Conservation (phyloP, 2,797 vertebrate genomes). For the Argyrosomus regius region DNA sequence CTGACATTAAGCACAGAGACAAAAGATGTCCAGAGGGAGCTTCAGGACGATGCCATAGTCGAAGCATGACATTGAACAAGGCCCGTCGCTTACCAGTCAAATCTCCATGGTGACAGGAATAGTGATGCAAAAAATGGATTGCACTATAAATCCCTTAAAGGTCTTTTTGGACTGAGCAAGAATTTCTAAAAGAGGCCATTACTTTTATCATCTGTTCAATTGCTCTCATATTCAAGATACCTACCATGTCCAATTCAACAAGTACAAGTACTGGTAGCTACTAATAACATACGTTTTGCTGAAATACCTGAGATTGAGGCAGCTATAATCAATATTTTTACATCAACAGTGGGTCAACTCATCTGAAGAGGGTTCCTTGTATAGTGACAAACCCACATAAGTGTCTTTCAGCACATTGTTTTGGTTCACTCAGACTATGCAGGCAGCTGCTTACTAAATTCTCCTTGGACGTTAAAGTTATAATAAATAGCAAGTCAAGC, state of each 20-base stretch:
- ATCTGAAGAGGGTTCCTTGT: too few species aligned
- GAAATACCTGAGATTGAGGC: background rate
- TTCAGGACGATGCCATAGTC: conserved; percentile 28
- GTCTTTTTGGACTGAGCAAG: background rate
- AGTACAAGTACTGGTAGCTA: too few species aligned
- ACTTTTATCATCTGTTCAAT: background rate
- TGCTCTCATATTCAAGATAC: background rate
- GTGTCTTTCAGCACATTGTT: background rate
- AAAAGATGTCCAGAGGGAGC: conserved; percentile 41
- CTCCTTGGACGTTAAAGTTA: background rate
- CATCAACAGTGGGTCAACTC: too few species aligned
- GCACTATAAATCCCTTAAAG: background rate
- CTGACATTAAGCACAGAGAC: conserved; percentile 27
- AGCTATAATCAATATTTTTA: too few species aligned
- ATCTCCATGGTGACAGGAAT: conserved; percentile 34
- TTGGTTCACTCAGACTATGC: background rate
- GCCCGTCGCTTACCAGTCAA: conserved; percentile 11
- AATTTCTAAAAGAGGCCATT: background rate
- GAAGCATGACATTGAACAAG: conserved; percentile 50
- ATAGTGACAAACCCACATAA: too few species aligned
- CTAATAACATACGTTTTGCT: background rate
- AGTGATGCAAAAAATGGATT: conserved; percentile 24
- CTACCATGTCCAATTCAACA: background rate
- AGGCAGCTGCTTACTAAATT: too few species aligned
- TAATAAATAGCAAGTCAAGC: background rate